Evolutionary conservation across 2,888 invertebrate species (phyloP).

Genomic region (Microctonus aethiopoides): DNA sequence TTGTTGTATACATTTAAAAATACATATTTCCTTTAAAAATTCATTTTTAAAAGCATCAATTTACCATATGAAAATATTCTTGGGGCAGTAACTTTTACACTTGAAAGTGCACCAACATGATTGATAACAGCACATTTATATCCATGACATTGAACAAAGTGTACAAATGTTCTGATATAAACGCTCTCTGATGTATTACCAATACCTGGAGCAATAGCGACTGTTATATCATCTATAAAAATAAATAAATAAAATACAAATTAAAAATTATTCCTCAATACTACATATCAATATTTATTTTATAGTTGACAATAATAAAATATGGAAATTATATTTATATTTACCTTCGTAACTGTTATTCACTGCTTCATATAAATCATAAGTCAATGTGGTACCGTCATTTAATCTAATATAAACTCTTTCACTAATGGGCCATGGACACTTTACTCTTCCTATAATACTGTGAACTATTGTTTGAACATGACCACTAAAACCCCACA

Average conservation of each 20-base stretch:
- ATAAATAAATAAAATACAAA: neutral
- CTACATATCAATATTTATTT: neutral
- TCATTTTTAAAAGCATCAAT: no score
- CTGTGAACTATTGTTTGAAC: constrained; percentile 94
- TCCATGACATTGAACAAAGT: constrained; percentile 90
- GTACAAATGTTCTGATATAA: constrained; percentile 93
- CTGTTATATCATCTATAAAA: constrained; percentile 81
- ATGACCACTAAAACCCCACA: constrained; percentile 97
- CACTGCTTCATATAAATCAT: constrained; percentile 90
- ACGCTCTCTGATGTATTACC: constrained; percentile 95
- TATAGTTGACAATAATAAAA: constrained; percentile 5
- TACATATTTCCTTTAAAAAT: no score
- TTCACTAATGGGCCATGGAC: constrained; percentile 89
- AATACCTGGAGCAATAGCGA: constrained; percentile 92
- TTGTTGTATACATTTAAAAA: no score
- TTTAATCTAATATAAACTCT: constrained; percentile 79
- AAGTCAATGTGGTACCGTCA: constrained; percentile 91
- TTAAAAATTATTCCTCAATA: neutral
- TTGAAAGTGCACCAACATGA: constrained; percentile 89
- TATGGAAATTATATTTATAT: no score
- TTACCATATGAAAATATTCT: constrained; percentile 94
- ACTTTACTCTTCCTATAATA: constrained; percentile 85
- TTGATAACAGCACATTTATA: constrained; percentile 93
- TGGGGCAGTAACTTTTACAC: constrained; percentile 86
- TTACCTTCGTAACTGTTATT: constrained; percentile 78